A percentile compares a stretch with the other conserved stretches of the same genome.
Conservation (phyloP, 2,888 invertebrate genomes). For the Hyposoter dolosus region DNA sequence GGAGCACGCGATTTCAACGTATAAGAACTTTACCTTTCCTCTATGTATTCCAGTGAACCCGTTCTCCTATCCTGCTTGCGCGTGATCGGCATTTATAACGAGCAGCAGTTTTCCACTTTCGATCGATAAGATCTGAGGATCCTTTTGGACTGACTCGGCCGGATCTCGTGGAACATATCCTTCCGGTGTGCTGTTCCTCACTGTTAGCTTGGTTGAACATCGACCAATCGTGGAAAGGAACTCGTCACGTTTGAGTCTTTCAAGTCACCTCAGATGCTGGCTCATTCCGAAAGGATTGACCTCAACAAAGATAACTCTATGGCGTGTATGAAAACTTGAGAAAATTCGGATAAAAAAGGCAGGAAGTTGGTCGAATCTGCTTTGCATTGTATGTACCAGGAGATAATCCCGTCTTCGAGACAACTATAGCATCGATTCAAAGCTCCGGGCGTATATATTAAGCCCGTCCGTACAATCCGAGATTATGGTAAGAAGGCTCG, state of each 20-base stretch:
- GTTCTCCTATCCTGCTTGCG: slow-evolving; percentile 34
- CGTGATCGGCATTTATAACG: slow-evolving; percentile 64
- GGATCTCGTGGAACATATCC: slow-evolving; percentile 1
- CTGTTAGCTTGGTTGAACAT: not conserved
- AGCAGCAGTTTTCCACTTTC: slow-evolving; percentile 35
- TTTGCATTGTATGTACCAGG: slow-evolving; percentile 40
- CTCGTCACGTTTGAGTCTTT: not conserved
- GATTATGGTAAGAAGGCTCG: slow-evolving; percentile 65
- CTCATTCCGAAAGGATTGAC: not conserved
- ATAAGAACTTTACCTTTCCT: slow-evolving; percentile 39
- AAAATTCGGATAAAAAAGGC: slow-evolving; percentile 8
- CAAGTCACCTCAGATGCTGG: not conserved
- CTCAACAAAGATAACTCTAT: not conserved
- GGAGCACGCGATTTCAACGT: slow-evolving; percentile 49
- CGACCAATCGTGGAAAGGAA: not conserved
- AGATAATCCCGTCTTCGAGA: slow-evolving; percentile 59
- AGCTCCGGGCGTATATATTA: slow-evolving; percentile 33
- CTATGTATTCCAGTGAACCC: slow-evolving; percentile 17
- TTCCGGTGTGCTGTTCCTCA: not conserved
- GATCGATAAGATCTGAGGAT: slow-evolving; percentile 55
- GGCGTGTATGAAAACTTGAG: not conserved
- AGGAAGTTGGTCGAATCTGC: slow-evolving; percentile 24
- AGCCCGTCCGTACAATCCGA: slow-evolving; percentile 47
- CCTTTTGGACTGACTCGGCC: slow-evolving; percentile 17
- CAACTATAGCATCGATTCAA: slow-evolving; percentile 50